phyloP scores from a whole-genome alignment of 2,888 invertebrate genomes.

The Synanthedon tipuliformis region DNA sequence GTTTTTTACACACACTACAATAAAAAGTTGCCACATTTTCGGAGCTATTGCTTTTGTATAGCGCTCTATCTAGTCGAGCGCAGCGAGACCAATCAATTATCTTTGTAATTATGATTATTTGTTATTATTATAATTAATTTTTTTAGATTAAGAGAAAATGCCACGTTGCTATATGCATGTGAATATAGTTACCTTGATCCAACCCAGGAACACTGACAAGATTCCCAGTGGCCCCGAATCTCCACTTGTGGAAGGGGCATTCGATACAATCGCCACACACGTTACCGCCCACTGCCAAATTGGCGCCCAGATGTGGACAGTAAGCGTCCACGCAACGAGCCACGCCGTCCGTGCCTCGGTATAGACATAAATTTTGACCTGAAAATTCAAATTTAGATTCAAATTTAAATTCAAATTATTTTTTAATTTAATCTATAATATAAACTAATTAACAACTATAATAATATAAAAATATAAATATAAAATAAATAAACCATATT shows the following conservation, averaged over 20 bases:
- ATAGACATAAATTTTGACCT: constrained; percentile 80
- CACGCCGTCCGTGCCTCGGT: constrained; percentile 72
- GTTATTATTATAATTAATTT: too few species aligned
- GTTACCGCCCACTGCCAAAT: constrained; percentile 82
- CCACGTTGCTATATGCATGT: not conserved
- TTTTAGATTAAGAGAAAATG: not conserved
- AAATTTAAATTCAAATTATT: too few species aligned
- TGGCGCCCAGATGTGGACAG: constrained; percentile 92
- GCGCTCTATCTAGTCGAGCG: too few species aligned
- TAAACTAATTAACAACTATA: too few species aligned
- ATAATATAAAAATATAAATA: too few species aligned
- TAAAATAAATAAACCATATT: too few species aligned
- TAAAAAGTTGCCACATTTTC: too few species aligned
- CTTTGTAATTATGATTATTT: too few species aligned
- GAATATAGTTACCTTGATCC: constrained; percentile 32
- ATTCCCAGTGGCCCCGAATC: constrained; percentile 80
- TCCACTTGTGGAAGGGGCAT: constrained; percentile 93
- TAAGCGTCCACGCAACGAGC: constrained; percentile 84
- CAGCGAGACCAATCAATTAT: too few species aligned
- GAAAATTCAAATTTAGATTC: constrained; percentile 1
- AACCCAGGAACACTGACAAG: constrained; percentile 78
- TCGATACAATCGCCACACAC: constrained; percentile 83
- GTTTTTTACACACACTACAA: too few species aligned
- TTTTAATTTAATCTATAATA: too few species aligned
- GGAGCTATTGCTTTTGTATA: too few species aligned